Evolutionary conservation across 1,140 invertebrate species (phyloP).

Genomic region (Amyelois transitella): DNA sequence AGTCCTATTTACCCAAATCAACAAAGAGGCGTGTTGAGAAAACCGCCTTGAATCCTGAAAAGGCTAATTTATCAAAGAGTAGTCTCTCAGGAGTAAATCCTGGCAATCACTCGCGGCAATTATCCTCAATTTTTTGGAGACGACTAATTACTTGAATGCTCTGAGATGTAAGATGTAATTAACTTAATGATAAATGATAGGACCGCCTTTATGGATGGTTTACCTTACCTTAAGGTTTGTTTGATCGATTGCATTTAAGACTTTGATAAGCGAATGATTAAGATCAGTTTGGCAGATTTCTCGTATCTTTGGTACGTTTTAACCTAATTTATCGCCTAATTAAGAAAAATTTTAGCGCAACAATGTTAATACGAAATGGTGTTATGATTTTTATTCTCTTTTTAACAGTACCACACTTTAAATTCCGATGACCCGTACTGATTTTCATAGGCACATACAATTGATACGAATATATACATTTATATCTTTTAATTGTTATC

Average conservation of each 20-base stretch:
- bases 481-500: not conserved
- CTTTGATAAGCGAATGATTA: not conserved
- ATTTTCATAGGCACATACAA: no score
- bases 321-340: no score
- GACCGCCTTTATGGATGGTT: slow-evolving; percentile 12
- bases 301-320: not conserved
- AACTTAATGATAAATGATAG: slow-evolving; percentile 59
- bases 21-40: slow-evolving; percentile 8
- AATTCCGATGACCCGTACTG: no score
- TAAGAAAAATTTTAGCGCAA: not conserved
- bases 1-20: not conserved
- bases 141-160: slow-evolving; percentile 64
- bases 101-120: slow-evolving; percentile 53
- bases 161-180: slow-evolving; percentile 54
- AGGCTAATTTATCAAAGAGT: slow-evolving; percentile 49
- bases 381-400: not conserved
- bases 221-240: slow-evolving; percentile 1
- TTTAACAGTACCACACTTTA: not conserved
- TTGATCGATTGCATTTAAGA: not conserved
- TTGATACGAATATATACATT: not conserved
- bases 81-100: slow-evolving; percentile 51
- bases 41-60: slow-evolving; percentile 3
- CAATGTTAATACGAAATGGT: not conserved
- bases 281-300: not conserved
- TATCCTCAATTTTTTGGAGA: slow-evolving; percentile 57